phyloP scores from a whole-genome alignment of 2,888 invertebrate species.

The Notodonta dromedarius region DNA sequence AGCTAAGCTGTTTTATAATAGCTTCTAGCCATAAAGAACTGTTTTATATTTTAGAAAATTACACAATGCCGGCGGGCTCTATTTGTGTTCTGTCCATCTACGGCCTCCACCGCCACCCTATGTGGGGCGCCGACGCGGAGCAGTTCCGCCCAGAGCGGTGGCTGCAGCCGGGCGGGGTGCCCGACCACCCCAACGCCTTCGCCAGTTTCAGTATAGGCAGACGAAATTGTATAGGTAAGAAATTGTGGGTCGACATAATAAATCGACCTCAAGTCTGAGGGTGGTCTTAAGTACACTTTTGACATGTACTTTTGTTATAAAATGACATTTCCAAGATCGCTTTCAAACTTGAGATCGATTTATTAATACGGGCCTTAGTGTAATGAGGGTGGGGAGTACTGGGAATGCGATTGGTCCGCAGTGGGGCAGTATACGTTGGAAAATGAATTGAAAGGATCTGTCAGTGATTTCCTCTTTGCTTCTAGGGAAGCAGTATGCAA shows the following conservation, averaged over 20 bases:
- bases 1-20: too few relatives aligned
- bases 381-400: too few relatives aligned
- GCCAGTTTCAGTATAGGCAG: conserved; percentile 13
- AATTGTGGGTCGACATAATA: too few relatives aligned
- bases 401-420: too few relatives aligned
- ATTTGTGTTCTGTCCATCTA: neutral
- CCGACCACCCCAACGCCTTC: conserved; percentile 9
- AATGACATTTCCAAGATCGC: too few relatives aligned
- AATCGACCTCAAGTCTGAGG: too few relatives aligned
- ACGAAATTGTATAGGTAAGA: conserved; percentile 18
- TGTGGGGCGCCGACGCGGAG: conserved; percentile 5
- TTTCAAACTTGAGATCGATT: too few relatives aligned
- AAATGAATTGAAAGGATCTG: neutral
- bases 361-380: too few relatives aligned
- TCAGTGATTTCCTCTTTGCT: neutral
- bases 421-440: neutral
- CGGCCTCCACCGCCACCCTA: conserved; percentile 1
- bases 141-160: conserved; percentile 16
- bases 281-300: too few relatives aligned
- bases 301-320: too few relatives aligned
- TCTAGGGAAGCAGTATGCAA: conserved; percentile 31
- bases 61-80: neutral
- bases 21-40: neutral
- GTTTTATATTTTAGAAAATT: conserved; percentile 5
- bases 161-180: conserved; percentile 13